Percentiles rank a stretch among this genome's conserved stretches.
Conservation (phyloP, 2,797 vertebrate genomes). For the Nannoperca obscura region DNA sequence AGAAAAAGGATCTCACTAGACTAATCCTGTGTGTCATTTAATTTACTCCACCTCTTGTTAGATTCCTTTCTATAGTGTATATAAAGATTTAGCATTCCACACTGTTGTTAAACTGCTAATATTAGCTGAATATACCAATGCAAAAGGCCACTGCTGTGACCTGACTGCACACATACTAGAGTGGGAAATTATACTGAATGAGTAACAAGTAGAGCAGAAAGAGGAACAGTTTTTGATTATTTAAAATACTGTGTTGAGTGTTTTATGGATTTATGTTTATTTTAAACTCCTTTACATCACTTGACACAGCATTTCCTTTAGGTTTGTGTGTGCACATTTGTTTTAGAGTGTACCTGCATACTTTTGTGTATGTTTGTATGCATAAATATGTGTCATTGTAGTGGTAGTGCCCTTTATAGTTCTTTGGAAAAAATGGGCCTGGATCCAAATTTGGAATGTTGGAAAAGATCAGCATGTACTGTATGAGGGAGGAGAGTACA, state of each 20-base stretch:
- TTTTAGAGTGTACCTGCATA: neutral
- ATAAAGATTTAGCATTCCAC: conserved; percentile 3
- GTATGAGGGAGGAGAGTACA: neutral
- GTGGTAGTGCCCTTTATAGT: neutral
- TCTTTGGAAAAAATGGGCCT: conserved; percentile 2
- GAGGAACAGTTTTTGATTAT: conserved; percentile 33
- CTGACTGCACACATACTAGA: conserved; percentile 16
- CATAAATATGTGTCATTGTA: conserved; percentile 7
- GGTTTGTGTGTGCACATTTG: conserved; percentile 10
- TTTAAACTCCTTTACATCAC: conserved; percentile 21
- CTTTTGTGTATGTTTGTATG: neutral
- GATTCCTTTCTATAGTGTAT: neutral
- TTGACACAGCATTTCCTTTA: neutral
- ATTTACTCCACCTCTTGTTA: neutral
- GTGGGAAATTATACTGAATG: conserved; percentile 31
- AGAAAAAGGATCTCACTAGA: neutral
- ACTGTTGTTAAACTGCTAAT: conserved; percentile 6
- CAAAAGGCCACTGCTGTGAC: conserved; percentile 23
- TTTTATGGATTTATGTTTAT: conserved; percentile 31
- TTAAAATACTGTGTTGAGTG: conserved; percentile 16
- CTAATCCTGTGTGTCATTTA: neutral
- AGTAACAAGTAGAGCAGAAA: conserved; percentile 32
- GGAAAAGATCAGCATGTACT: conserved; percentile 10
- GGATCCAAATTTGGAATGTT: conserved; percentile 7
- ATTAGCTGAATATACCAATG: conserved; percentile 47